These are phyloP conservation scores for Tympanoctomys barrerae DNA, from an alignment of 2,797 vertebrate genomes.

Conservation along the genomic window DNA sequence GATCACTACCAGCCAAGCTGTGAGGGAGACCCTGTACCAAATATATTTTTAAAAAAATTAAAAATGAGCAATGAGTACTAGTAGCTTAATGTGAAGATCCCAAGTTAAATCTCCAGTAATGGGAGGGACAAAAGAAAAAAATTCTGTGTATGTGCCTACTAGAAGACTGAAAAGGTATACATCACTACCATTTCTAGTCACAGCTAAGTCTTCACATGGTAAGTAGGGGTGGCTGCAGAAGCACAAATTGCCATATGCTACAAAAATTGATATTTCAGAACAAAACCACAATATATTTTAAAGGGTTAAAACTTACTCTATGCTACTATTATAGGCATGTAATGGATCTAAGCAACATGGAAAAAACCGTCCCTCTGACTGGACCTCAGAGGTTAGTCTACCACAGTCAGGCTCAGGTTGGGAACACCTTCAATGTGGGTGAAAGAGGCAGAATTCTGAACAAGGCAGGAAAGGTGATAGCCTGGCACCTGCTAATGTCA, in stretches of 20 bases:
- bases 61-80: not conserved
- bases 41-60: not conserved
- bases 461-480: not conserved
- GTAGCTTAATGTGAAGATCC: too few relatives aligned
- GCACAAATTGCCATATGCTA: not conserved
- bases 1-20: too few relatives aligned
- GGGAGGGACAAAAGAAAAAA: not conserved
- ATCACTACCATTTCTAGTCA: not conserved
- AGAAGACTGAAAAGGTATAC: not conserved
- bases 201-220: not conserved
- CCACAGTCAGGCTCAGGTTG: too few relatives aligned
- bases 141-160: not conserved
- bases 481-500: accelerated
- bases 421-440: too few relatives aligned
- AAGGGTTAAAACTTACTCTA: not conserved
- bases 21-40: too few relatives aligned
- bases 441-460: not conserved
- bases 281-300: not conserved
- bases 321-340: not conserved
- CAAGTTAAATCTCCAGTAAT: not conserved
- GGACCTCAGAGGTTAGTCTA: too few relatives aligned
- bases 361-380: accelerated
- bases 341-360: not conserved
- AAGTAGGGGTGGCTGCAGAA: not conserved
- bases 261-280: not conserved